Evolutionary conservation across 2,113 vertebrate species (phyloP).

Genomic region (western clawed frog (Xenopus tropicalis)): DNA sequence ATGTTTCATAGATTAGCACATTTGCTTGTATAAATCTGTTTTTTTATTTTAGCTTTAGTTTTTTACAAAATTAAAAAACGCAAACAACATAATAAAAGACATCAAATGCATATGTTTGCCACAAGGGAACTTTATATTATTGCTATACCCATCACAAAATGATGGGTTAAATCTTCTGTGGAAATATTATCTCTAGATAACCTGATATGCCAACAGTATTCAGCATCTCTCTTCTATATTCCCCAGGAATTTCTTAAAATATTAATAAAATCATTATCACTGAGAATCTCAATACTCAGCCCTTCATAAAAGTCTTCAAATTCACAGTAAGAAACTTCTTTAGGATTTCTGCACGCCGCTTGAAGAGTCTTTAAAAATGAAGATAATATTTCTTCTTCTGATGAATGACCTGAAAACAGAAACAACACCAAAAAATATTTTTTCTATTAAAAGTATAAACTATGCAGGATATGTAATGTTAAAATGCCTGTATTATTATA

Average conservation of each 20-base stretch:
- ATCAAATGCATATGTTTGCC: no score
- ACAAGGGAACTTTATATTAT: no score
- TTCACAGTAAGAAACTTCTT: constrained; percentile 69
- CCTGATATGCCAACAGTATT: no score
- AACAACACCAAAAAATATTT: not conserved
- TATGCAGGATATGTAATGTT: constrained; percentile 21
- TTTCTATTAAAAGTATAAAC: constrained; percentile 11
- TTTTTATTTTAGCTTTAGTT: no score
- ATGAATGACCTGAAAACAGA: constrained; percentile 59
- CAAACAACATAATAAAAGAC: no score
- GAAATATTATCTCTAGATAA: no score
- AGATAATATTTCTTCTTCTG: constrained; percentile 64
- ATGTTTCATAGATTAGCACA: no score
- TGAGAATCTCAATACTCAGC: constrained; percentile 64
- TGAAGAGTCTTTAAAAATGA: constrained; percentile 69
- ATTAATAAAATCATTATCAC: constrained; percentile 69
- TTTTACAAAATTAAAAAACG: no score
- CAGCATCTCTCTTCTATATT: constrained; percentile 56
- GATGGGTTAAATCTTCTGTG: no score
- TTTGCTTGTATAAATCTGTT: no score
- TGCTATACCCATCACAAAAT: no score
- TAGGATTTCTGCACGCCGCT: constrained; percentile 57
- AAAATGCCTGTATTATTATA: constrained; percentile 23
- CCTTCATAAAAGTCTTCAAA: constrained; percentile 82
- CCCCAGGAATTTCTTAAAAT: constrained; percentile 69